phyloP scores from a whole-genome alignment of 2,888 invertebrate genomes.

The Acleris laterana region DNA sequence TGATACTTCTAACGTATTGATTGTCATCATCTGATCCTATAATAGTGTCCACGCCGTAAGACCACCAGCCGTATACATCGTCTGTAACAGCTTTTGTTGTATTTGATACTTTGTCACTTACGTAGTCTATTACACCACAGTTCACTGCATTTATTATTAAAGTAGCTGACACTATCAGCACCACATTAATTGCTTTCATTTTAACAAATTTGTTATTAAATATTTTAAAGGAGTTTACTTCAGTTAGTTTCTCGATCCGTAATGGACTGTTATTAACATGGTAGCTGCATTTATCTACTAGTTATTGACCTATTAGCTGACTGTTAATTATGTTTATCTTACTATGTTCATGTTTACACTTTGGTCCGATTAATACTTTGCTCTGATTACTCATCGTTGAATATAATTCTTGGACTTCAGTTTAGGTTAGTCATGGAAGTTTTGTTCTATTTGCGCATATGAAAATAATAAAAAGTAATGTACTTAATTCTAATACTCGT shows the following conservation, averaged over 20 bases:
- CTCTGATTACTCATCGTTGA: too few species aligned
- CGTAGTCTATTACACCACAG: conserved; percentile 39
- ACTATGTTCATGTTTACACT: conserved; percentile 15
- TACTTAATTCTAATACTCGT: too few species aligned
- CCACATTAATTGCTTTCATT: conserved; percentile 23
- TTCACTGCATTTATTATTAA: conserved; percentile 16
- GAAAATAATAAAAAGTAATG: too few species aligned
- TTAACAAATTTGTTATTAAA: background rate
- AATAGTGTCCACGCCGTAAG: conserved; percentile 39
- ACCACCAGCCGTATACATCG: conserved; percentile 38
- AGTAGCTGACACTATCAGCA: conserved; percentile 13
- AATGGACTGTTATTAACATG: conserved; percentile 6
- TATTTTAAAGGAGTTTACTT: background rate
- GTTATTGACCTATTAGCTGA: conserved; percentile 14
- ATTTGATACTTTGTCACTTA: conserved; percentile 39
- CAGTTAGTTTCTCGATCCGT: background rate
- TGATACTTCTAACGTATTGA: background rate
- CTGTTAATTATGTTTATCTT: conserved; percentile 29
- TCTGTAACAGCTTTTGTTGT: conserved; percentile 38
- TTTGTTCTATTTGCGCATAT: too few species aligned
- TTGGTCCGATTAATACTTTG: conserved; percentile 11
- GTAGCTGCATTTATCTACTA: conserved; percentile 21
- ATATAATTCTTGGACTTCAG: too few species aligned
- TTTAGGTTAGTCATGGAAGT: too few species aligned
- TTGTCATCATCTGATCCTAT: conserved; percentile 37